Conservation (phyloP, 2,888 invertebrate genomes). For the Toxonevra muliebris region DNA sequence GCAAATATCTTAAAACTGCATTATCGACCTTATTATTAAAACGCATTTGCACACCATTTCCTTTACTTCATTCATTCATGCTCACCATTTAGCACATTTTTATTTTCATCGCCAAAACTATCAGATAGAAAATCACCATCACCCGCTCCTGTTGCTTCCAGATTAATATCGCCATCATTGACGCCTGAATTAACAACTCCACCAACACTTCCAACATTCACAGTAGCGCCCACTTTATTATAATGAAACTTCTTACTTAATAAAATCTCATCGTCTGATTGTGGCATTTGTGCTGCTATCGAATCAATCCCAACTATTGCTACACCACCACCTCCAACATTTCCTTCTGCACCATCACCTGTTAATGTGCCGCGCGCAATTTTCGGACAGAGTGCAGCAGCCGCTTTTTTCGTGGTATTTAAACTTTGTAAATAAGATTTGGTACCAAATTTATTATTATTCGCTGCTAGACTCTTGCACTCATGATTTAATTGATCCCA, state of each 20-base stretch:
- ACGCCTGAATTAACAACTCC: neutral
- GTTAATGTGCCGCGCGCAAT: slow-evolving; percentile 41
- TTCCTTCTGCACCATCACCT: slow-evolving; percentile 36
- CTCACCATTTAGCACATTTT: slow-evolving; percentile 49
- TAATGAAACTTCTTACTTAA: slow-evolving; percentile 38
- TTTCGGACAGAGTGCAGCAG: slow-evolving; percentile 57
- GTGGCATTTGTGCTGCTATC: slow-evolving; percentile 42
- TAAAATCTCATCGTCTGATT: slow-evolving; percentile 39
- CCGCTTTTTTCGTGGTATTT: slow-evolving; percentile 59
- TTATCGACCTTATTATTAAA: no score
- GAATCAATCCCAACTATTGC: slow-evolving; percentile 48
- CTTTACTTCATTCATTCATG: no score
- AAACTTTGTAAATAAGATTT: slow-evolving; percentile 57
- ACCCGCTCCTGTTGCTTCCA: slow-evolving; percentile 42
- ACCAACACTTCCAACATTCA: slow-evolving; percentile 7
- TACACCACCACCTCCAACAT: slow-evolving; percentile 47
- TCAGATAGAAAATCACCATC: slow-evolving; percentile 53
- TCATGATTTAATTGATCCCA: slow-evolving; percentile 83
- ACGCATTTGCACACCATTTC: no score
- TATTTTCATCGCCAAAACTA: slow-evolving; percentile 54
- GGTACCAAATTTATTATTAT: slow-evolving; percentile 57
- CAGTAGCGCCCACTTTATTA: slow-evolving; percentile 45
- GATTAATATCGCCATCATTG: slow-evolving; percentile 30
- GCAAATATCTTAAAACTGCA: no score
- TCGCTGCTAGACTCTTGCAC: slow-evolving; percentile 63